Evolutionary conservation across 23 tunicate species (phyloP).

Genomic region (Trididemnum nubilum): DNA sequence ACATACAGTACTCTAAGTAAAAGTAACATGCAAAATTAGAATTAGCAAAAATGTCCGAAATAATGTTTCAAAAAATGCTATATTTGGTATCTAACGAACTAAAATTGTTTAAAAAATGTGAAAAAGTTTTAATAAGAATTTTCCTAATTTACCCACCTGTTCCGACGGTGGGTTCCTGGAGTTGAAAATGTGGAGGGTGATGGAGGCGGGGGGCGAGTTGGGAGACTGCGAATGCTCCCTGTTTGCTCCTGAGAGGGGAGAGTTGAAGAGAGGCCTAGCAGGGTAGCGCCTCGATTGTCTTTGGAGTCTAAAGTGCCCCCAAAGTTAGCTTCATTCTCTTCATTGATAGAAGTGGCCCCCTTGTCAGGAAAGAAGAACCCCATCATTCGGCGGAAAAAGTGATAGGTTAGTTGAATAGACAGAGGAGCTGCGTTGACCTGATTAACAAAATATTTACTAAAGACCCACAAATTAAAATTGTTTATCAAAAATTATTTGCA

Average conservation of each 20-base stretch:
- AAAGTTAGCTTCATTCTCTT: slow-evolving; percentile 35
- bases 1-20: too few species aligned
- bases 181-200: slow-evolving; percentile 37
- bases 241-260: slow-evolving; percentile 19
- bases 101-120: too few species aligned
- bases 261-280: slow-evolving; percentile 4
- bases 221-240: slow-evolving; percentile 45
- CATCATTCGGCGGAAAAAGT: slow-evolving; percentile 84
- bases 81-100: too few species aligned
- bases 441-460: neutral
- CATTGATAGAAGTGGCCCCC: slow-evolving; percentile 24
- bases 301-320: slow-evolving; percentile 15
- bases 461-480: too few species aligned
- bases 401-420: slow-evolving; percentile 76
- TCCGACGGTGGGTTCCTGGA: slow-evolving; percentile 3
- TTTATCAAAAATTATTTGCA: too few species aligned
- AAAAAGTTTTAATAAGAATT: too few species aligned
- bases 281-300: slow-evolving; percentile 29
- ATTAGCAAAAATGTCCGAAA: too few species aligned
- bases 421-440: slow-evolving; percentile 93
- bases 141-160: slow-evolving; percentile 7
- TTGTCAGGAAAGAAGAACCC: slow-evolving; percentile 86
- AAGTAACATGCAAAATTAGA: too few species aligned
- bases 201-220: slow-evolving; percentile 63
- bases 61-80: too few species aligned